Conservation (phyloP, 1,140 invertebrate genomes). For the Stegodyphus dumicola region DNA sequence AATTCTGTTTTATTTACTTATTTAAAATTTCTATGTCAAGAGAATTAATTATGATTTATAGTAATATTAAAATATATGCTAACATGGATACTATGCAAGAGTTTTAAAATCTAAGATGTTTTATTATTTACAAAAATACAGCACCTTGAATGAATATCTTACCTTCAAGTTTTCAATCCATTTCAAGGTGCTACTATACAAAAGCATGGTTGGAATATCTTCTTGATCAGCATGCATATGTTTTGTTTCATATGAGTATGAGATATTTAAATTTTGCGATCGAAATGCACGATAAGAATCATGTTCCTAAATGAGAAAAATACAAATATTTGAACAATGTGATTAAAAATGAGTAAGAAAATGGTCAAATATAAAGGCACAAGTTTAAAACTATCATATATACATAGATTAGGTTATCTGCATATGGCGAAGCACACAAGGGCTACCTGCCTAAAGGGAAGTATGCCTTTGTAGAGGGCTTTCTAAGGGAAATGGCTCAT, state of each 20-base stretch:
- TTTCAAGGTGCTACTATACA: conserved; percentile 90
- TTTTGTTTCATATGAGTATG: conserved; percentile 89
- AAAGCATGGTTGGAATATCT: conserved; percentile 77
- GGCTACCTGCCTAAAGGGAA: no score
- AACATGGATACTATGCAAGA: no score
- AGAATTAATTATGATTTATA: no score
- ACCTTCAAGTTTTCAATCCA: conserved; percentile 95
- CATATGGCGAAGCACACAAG: no score
- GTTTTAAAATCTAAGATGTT: no score
- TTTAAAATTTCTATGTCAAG: no score
- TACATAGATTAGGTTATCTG: no score
- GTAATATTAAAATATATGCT: no score
- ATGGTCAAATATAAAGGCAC: neutral
- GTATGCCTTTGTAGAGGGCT: no score
- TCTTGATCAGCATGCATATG: conserved; percentile 67
- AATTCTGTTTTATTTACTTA: no score
- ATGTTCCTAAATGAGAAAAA: conserved; percentile 74
- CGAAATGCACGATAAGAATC: conserved; percentile 85
- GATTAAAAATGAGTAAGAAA: neutral
- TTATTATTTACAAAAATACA: no score
- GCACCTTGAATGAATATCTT: neutral
- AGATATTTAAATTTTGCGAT: conserved; percentile 91
- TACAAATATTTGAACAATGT: neutral
- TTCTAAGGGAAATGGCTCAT: no score
- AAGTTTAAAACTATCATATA: neutral